Percentiles rank a stretch among this genome's conserved stretches.
Evolutionary conservation across 2,888 invertebrate genomes (phyloP).

Genomic region (Athalia rosae): DNA sequence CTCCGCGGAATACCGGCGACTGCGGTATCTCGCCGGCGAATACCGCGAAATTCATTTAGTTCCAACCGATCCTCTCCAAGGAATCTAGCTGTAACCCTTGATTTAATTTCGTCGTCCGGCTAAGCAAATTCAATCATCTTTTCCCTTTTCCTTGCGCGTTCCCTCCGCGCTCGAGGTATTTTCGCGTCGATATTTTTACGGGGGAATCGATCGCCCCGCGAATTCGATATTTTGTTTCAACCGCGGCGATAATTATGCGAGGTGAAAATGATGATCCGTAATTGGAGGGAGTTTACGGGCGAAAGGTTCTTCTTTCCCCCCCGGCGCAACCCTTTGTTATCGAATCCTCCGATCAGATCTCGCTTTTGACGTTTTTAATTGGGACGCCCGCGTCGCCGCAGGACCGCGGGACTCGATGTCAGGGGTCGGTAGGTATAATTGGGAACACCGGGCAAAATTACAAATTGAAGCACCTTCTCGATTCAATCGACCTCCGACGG

Average conservation of each 20-base stretch:
- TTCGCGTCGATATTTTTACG: no score
- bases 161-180: no score
- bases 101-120: constrained; percentile 10
- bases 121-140: background rate
- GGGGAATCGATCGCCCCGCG: no score
- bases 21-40: no score
- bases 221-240: no score
- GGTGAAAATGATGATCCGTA: no score
- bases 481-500: background rate
- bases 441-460: background rate
- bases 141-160: no score
- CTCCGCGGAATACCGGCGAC: no score
- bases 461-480: background rate
- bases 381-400: background rate
- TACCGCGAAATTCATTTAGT: constrained; percentile 1
- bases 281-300: no score
- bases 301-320: no score
- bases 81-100: background rate
- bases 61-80: constrained; percentile 6
- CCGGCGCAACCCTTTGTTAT: constrained; percentile 17
- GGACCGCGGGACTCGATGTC: constrained; percentile 11
- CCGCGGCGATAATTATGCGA: no score
- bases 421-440: background rate
- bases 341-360: constrained; percentile 11
- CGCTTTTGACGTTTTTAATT: constrained; percentile 33